Evolutionary conservation across 2,888 invertebrate genomes (phyloP).

Genomic region (Agrochola macilenta): DNA sequence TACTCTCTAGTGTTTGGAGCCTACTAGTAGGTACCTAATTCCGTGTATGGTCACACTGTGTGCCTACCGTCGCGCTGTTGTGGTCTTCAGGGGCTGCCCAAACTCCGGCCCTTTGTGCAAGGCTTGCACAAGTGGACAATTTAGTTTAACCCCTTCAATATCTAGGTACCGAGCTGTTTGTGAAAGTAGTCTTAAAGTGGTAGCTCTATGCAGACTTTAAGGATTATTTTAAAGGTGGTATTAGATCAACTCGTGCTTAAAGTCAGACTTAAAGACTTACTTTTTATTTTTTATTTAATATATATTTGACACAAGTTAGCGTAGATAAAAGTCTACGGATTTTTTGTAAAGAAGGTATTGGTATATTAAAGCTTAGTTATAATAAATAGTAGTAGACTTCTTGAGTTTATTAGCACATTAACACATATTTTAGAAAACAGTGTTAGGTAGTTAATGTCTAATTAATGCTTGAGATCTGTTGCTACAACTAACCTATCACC

Average conservation of each 20-base stretch:
- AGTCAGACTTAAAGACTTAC: too few relatives aligned
- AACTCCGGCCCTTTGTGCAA: conserved; percentile 32
- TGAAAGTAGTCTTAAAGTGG: background rate
- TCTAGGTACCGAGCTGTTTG: background rate
- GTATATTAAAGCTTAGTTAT: background rate
- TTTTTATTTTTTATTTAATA: background rate
- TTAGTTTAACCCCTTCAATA: background rate
- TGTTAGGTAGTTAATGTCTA: background rate
- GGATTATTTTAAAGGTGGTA: background rate
- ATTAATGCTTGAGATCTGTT: too few relatives aligned
- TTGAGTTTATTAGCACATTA: background rate
- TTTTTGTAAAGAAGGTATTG: background rate
- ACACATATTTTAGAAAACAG: background rate
- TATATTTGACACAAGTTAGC: too few relatives aligned
- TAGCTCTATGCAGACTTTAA: background rate
- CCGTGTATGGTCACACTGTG: conserved; percentile 1
- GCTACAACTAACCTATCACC: too few relatives aligned
- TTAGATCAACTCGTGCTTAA: too few relatives aligned
- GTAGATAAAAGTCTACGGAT: too few relatives aligned
- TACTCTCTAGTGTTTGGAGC: background rate
- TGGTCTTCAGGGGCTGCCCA: conserved; percentile 19
- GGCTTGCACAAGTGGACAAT: conserved; percentile 10
- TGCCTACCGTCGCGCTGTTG: conserved; percentile 24
- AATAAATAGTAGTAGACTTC: background rate
- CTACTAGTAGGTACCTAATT: background rate